A percentile compares a stretch with the other conserved stretches of the same genome.
phyloP scores from a whole-genome alignment of 2,797 vertebrate species.

The Harpagifer antarcticus region DNA sequence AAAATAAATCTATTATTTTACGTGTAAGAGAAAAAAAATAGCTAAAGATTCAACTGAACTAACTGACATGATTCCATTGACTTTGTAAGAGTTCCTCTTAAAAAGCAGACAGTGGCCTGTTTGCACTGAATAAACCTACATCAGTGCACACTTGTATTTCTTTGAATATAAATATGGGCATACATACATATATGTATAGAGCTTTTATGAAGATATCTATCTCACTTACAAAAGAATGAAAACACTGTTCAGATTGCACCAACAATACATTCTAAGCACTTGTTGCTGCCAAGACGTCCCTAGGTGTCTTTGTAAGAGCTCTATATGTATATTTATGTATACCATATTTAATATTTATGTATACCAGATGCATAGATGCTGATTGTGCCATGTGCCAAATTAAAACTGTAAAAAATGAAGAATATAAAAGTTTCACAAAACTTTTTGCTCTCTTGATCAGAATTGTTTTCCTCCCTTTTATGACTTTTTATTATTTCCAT shows the following conservation, averaged over 20 bases:
- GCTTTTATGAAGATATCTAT: constrained; percentile 84
- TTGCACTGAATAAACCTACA: constrained; percentile 83
- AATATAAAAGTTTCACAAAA: constrained; percentile 84
- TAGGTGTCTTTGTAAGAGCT: constrained; percentile 86
- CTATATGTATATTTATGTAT: constrained; percentile 91
- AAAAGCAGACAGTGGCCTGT: constrained; percentile 86
- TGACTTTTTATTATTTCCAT: constrained; percentile 67
- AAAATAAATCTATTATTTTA: constrained; percentile 91
- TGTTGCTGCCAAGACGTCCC: constrained; percentile 71
- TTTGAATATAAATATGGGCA: constrained; percentile 88
- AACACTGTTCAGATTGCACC: constrained; percentile 62
- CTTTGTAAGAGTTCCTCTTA: constrained; percentile 84
- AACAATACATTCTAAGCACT: constrained; percentile 67
- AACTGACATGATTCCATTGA: constrained; percentile 89
- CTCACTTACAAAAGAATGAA: constrained; percentile 58
- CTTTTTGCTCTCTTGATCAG: constrained; percentile 78
- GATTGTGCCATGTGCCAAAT: constrained; percentile 93
- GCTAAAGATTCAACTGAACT: constrained; percentile 88
- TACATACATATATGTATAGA: constrained; percentile 89
- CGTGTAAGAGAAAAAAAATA: constrained; percentile 87
- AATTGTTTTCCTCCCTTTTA: constrained; percentile 69
- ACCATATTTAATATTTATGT: constrained; percentile 92
- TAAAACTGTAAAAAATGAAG: constrained; percentile 88
- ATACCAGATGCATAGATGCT: constrained; percentile 91
- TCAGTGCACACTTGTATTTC: constrained; percentile 87